Percentiles rank a stretch among this genome's conserved stretches.
phyloP scores from a whole-genome alignment of 2,797 vertebrate genomes.

The Meda fulgida region DNA sequence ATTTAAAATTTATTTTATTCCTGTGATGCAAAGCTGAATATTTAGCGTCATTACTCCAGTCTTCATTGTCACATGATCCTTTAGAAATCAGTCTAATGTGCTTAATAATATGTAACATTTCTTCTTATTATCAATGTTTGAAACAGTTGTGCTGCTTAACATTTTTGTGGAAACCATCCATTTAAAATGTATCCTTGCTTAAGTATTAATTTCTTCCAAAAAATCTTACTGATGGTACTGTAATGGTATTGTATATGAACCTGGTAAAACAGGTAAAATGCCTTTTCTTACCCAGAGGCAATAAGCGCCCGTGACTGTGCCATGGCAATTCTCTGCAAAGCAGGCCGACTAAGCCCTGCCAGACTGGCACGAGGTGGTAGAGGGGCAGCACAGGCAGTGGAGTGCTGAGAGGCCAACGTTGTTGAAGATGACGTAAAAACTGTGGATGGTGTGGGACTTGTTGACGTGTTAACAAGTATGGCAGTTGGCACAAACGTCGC shows the following conservation, averaged over 20 bases:
- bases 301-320: conserved; percentile 94
- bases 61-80: not conserved
- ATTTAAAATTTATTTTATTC: not conserved
- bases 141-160: not conserved
- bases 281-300: conserved; percentile 87
- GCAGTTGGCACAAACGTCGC: conserved; percentile 73
- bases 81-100: not conserved
- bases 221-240: not conserved
- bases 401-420: conserved; percentile 72
- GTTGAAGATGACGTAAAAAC: conserved; percentile 67
- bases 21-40: not conserved
- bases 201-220: not conserved
- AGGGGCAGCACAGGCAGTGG: conserved; percentile 70
- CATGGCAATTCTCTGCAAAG: conserved; percentile 89
- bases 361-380: conserved; percentile 80
- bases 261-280: conserved; percentile 5
- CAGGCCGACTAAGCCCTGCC: conserved; percentile 84
- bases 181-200: not conserved
- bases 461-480: conserved; percentile 76
- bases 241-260: not conserved
- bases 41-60: not conserved
- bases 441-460: conserved; percentile 69
- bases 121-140: not conserved
- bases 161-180: not conserved
- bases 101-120: not conserved